Base-by-base conservation (phyloP, 2,113 vertebrate species). In the Hiodon alosoides region DNA sequence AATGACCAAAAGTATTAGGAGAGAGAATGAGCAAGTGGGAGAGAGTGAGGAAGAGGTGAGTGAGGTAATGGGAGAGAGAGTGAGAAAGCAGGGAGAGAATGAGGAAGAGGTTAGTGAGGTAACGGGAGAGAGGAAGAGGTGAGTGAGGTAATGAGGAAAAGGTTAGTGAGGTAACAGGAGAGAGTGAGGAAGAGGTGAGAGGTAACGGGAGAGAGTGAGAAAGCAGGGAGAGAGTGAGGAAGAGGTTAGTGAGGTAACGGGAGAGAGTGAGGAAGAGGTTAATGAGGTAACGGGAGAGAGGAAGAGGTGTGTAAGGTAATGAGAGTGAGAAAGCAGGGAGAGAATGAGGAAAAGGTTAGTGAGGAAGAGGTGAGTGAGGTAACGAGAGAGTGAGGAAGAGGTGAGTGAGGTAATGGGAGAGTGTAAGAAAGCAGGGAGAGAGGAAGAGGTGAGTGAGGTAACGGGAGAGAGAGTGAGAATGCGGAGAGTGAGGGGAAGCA, bases 361-460 rank as follows among this genome's bases (percentile, higher is more conserved):
- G 51, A 79, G 48, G 79, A 14, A 77, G 82, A 50, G 71, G 57
- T 78, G 77, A 31, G 83, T 31, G 77, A 80, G 69, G 57, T 62
- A 81, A 72, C 73, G 68, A 74, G 72, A 2, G 51, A 82, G 54
- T 1, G 51, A 79, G 48, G 79, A 14, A 77, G 82, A 50, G 71
- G 57, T 78, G 77, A 31, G 83, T 31, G 31, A 31, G 31, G 31
- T 31, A 31, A 31, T 2, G 31, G 31, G 31, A 31, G 31, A 31
- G 76, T 81, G 81, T 86, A 78, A 80, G 64, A 77, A 68, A 54
- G n/a, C n/a, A n/a, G n/a, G n/a, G n/a, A n/a, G n/a, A n/a, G n/a
- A n/a, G n/a, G n/a, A n/a, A n/a, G n/a, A n/a, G 53, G 82, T 31
- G 31, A 31, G 31, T 31, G 31, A 31, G 31, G 31, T 52, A 50